Evolutionary conservation across 1,140 invertebrate species (phyloP).

Genomic region (Lerema accius): DNA sequence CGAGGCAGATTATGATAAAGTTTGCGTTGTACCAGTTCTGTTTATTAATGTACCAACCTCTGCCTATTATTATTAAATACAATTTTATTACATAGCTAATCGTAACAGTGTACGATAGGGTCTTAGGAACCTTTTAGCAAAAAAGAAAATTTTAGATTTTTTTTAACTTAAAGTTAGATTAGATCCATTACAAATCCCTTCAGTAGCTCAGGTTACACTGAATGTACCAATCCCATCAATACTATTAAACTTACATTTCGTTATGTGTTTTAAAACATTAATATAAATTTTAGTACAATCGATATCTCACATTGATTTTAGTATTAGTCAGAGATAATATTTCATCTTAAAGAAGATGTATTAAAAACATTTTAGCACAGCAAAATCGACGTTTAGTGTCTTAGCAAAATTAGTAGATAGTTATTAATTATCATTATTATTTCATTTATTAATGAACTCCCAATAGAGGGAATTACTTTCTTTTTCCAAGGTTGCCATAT

Average conservation of each 20-base stretch:
- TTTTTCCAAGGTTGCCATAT: conserved; percentile 73
- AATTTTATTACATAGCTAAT: no score
- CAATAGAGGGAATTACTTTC: conserved; percentile 35
- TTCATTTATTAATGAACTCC: conserved; percentile 10
- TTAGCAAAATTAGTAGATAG: conserved; percentile 59
- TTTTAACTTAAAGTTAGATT: conserved; percentile 34
- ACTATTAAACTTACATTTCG: conserved; percentile 51
- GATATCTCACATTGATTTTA: conserved; percentile 56
- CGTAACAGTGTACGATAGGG: no score
- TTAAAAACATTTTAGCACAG: conserved; percentile 59
- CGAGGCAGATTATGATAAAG: no score
- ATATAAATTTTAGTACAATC: conserved; percentile 67
- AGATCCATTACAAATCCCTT: conserved; percentile 7
- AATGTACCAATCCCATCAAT: conserved; percentile 48
- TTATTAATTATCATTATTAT: conserved; percentile 48
- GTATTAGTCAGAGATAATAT: conserved; percentile 52
- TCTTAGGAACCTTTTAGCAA: no score
- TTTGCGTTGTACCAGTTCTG: no score
- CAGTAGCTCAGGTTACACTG: conserved; percentile 36
- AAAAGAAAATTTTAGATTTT: no score
- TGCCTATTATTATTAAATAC: no score
- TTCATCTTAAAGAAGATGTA: conserved; percentile 39
- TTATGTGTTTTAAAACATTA: conserved; percentile 34
- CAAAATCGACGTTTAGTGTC: conserved; percentile 60
- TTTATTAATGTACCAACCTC: no score